A percentile compares a stretch with the other conserved stretches of the same genome.
phyloP scores from a whole-genome alignment of 35 echinoderm and acorn worm genomes.

The Strongylocentrotus purpuratus region DNA sequence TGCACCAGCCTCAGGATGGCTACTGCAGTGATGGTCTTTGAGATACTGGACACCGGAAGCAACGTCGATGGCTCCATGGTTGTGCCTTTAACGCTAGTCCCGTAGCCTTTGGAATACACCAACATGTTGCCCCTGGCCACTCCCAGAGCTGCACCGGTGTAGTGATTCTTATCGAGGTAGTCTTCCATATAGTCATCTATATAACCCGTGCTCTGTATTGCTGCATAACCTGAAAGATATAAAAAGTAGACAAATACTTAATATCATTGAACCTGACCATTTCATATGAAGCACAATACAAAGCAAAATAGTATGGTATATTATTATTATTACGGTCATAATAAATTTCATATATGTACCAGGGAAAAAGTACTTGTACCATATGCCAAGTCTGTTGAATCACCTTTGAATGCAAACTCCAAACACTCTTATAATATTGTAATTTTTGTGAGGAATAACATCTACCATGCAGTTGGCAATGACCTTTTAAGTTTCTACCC shows the following conservation, averaged over 20 bases:
- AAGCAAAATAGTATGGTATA: too few relatives aligned
- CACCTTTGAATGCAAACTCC: not conserved
- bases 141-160: conserved; percentile 81
- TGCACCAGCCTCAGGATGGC: conserved; percentile 81
- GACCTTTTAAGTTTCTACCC: not conserved
- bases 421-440: too few relatives aligned
- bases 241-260: conserved; percentile 47
- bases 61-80: conserved; percentile 71
- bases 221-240: conserved; percentile 63
- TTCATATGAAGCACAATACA: too few relatives aligned
- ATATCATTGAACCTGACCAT: too few relatives aligned
- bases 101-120: conserved; percentile 86
- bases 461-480: not conserved
- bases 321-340: too few relatives aligned
- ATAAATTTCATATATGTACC: too few relatives aligned
- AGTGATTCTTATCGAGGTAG: conserved; percentile 81
- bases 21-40: conserved; percentile 93
- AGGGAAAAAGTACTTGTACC: too few relatives aligned
- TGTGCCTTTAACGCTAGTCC: conserved; percentile 47
- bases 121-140: conserved; percentile 60
- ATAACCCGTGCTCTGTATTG: conserved; percentile 32
- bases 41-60: conserved; percentile 88
- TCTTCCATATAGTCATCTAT: conserved; percentile 63
- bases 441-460: not conserved
- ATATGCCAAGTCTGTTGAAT: not conserved